Conservation (phyloP, 2,113 vertebrate species). For the Ornithorhynchus anatinus region DNA sequence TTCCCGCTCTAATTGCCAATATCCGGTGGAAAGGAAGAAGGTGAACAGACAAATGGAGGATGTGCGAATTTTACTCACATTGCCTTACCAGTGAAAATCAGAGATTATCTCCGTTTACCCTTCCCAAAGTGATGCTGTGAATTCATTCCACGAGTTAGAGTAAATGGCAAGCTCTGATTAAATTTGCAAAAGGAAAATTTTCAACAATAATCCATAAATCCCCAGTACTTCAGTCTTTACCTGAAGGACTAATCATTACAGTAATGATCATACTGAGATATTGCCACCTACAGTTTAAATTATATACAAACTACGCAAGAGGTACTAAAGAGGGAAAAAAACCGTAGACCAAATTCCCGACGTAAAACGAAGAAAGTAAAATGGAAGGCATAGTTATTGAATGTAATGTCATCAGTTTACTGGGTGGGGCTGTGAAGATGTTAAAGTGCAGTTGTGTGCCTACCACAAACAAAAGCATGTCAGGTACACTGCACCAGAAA, state of each 20-base stretch:
- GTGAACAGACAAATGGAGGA: conserved; percentile 20
- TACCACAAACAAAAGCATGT: conserved; percentile 36
- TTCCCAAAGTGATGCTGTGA: conserved; percentile 36
- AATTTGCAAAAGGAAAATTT: conserved; percentile 43
- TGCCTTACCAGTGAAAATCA: conserved; percentile 42
- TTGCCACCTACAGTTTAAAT: conserved; percentile 58
- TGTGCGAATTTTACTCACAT: conserved; percentile 30
- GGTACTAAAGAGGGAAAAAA: conserved; percentile 35
- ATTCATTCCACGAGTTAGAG: conserved; percentile 46
- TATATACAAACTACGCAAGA: conserved; percentile 1
- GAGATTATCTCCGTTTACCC: conserved; percentile 11
- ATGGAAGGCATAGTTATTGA: conserved; percentile 14
- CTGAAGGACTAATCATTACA: neutral
- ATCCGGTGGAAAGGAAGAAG: conserved; percentile 1
- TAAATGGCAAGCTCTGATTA: conserved; percentile 37
- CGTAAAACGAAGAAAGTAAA: conserved; percentile 35
- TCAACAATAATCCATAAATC: neutral
- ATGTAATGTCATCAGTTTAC: conserved; percentile 37
- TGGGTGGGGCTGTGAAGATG: conserved; percentile 22
- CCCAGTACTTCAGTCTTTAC: conserved; percentile 18
- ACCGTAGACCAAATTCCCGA: conserved; percentile 8
- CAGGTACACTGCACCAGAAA: conserved; percentile 16
- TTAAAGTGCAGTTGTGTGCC: conserved; percentile 21
- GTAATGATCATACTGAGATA: conserved; percentile 21
- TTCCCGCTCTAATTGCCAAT: conserved; percentile 8